These are phyloP conservation scores for Diacarnus erythraeanus DNA, from an alignment of 37 sponge, comb jelly and placozoan species.

Conservation along the genomic window DNA sequence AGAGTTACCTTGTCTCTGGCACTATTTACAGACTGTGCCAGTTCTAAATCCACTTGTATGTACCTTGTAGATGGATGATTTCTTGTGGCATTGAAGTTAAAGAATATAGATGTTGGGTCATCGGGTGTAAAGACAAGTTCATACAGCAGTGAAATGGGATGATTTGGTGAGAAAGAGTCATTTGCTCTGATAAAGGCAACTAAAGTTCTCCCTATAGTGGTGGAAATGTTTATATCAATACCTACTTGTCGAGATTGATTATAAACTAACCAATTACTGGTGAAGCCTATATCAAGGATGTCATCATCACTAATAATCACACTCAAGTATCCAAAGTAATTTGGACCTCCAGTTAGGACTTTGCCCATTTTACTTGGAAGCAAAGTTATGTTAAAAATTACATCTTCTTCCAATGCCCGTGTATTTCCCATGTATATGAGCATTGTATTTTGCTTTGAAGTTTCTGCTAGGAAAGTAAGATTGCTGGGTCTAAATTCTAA, in stretches of 20 bases:
- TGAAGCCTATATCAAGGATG: background rate
- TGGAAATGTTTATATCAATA: background rate
- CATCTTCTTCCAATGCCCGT: background rate
- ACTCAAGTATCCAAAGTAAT: background rate
- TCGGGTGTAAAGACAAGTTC: background rate
- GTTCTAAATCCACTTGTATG: background rate
- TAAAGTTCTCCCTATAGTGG: background rate
- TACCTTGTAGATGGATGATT: background rate
- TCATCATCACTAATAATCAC: background rate
- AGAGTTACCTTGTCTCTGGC: background rate
- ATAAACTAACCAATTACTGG: background rate
- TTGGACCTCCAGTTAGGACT: background rate
- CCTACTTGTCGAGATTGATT: background rate
- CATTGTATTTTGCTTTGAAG: background rate
- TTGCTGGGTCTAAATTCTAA: too few relatives aligned
- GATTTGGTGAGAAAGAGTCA: background rate
- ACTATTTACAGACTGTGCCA: background rate
- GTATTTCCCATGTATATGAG: background rate
- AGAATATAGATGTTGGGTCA: background rate
- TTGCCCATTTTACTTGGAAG: background rate
- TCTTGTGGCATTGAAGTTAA: background rate
- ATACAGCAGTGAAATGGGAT: background rate
- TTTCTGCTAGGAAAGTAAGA: background rate
- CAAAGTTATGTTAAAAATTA: too few relatives aligned
- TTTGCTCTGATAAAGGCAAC: background rate